phyloP scores from a whole-genome alignment of 2,797 vertebrate genomes.

The Garrulus glandarius region DNA sequence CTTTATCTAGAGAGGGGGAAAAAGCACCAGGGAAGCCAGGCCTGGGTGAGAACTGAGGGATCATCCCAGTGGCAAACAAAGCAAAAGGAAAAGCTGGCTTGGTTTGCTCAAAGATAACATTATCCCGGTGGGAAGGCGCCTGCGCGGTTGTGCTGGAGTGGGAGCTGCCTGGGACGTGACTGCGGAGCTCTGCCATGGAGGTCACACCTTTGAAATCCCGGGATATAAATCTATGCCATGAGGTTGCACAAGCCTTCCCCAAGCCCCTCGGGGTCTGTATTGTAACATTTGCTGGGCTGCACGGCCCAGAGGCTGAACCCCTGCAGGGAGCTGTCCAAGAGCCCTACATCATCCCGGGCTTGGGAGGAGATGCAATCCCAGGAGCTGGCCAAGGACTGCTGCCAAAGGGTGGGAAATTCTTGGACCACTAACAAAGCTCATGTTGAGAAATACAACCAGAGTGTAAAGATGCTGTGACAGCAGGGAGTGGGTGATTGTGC shows the following conservation, averaged over 20 bases:
- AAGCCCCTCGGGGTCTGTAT: neutral
- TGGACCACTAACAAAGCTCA: neutral
- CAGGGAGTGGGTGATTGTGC: neutral
- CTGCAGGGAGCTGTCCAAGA: neutral
- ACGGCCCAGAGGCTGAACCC: neutral
- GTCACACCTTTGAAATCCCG: neutral
- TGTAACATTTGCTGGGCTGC: neutral
- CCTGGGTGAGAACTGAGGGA: neutral
- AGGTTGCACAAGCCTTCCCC: neutral
- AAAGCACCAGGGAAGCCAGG: neutral
- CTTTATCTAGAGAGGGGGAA: accelerated
- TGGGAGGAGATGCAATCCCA: neutral
- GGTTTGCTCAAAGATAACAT: neutral
- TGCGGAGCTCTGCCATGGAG: neutral
- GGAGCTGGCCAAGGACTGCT: neutral
- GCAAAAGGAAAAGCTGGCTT: neutral
- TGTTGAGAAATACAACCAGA: neutral
- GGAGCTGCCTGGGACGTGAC: neutral
- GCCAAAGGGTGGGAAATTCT: neutral
- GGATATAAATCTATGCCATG: neutral
- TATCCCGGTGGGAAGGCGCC: neutral
- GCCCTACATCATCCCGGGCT: neutral
- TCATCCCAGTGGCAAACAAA: neutral
- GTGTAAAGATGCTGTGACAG: neutral
- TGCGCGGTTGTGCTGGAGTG: accelerated